These are phyloP conservation scores for Torymus texanus DNA, from an alignment of 2,888 invertebrate genomes.

Conservation along the genomic window DNA sequence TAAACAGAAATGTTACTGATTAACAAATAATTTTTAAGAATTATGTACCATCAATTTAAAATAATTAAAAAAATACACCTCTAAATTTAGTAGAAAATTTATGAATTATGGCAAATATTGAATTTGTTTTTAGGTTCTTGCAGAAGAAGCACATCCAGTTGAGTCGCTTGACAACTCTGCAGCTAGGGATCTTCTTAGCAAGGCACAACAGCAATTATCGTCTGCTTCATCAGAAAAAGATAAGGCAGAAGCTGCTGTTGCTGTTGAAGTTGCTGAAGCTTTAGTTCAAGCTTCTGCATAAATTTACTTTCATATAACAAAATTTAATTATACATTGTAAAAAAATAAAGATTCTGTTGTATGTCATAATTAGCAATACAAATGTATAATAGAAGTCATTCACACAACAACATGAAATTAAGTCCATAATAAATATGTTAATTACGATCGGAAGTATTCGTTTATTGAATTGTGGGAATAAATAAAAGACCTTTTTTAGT, in stretches of 20 bases:
- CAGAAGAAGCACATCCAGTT: constrained; percentile 95
- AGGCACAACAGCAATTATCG: constrained; percentile 88
- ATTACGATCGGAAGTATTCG: constrained; percentile 20
- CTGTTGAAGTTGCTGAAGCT: constrained; percentile 95
- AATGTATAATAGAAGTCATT: constrained; percentile 52
- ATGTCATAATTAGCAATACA: constrained; percentile 43
- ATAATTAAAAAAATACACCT: too few relatives aligned
- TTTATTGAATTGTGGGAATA: constrained; percentile 37
- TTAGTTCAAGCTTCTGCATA: constrained; percentile 88
- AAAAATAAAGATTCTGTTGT: constrained; percentile 31
- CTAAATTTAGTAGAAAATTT: constrained; percentile 4
- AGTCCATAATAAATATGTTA: constrained; percentile 45
- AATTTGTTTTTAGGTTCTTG: constrained; percentile 82
- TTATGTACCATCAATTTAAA: too few relatives aligned
- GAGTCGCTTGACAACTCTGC: constrained; percentile 88
- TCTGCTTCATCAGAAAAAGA: constrained; percentile 90
- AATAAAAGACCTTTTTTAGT: constrained; percentile 43
- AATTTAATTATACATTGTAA: constrained; percentile 35
- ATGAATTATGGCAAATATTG: constrained; percentile 40
- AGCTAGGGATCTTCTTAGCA: constrained; percentile 87
- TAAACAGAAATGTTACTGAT: too few relatives aligned
- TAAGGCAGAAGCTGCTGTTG: constrained; percentile 93
- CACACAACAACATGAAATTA: constrained; percentile 24
- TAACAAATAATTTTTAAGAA: too few relatives aligned
- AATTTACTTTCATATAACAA: constrained; percentile 58